Evolutionary conservation across 2,888 invertebrate genomes (phyloP).

Genomic region (Electrophaes corylata): DNA sequence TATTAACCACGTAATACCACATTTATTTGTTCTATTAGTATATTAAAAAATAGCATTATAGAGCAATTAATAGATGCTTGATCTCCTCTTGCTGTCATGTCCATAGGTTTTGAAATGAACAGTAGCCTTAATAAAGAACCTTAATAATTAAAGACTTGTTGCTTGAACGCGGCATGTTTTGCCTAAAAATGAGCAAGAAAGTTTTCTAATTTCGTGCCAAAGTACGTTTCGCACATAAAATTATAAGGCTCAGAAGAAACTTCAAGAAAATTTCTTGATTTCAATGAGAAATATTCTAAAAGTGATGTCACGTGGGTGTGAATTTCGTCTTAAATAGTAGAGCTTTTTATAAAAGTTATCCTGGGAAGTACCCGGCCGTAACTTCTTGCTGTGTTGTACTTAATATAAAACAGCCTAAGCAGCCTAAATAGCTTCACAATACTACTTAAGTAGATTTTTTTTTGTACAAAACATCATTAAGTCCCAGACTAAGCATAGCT

Average conservation of each 20-base stretch:
- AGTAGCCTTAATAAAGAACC: slow-evolving; percentile 53
- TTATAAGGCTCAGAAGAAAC: background rate
- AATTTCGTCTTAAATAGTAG: too few species aligned
- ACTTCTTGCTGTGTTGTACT: too few species aligned
- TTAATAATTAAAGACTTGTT: slow-evolving; percentile 64
- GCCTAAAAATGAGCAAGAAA: slow-evolving; percentile 50
- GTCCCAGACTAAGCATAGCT: too few species aligned
- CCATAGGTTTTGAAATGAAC: slow-evolving; percentile 40
- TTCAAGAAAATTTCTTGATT: background rate
- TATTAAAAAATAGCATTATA: background rate
- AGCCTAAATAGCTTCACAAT: too few species aligned
- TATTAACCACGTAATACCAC: too few species aligned
- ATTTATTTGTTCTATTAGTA: too few species aligned
- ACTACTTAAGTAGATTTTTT: too few species aligned
- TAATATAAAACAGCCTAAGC: too few species aligned
- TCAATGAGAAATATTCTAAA: background rate
- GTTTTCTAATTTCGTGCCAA: slow-evolving; percentile 62
- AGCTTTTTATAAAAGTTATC: too few species aligned
- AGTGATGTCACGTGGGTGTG: too few species aligned
- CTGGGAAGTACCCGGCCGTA: too few species aligned
- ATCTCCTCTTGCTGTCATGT: background rate
- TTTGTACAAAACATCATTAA: too few species aligned
- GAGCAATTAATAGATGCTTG: background rate
- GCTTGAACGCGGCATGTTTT: slow-evolving; percentile 38
- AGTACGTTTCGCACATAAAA: slow-evolving; percentile 18